phyloP scores from a whole-genome alignment of 2,113 vertebrate species.

The Festucalex cinctus region DNA sequence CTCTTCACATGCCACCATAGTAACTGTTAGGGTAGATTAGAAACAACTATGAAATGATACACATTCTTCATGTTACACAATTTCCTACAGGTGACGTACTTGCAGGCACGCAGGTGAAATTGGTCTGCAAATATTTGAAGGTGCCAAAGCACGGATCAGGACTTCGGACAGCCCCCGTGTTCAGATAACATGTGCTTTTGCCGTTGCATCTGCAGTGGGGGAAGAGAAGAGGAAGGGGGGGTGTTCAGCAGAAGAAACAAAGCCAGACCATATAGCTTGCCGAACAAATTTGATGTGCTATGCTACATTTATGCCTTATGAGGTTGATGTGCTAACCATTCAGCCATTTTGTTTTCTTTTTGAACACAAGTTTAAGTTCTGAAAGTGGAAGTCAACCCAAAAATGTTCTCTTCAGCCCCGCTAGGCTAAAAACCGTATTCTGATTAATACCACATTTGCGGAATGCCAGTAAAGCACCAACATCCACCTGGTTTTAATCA shows the following conservation, averaged over 20 bases:
- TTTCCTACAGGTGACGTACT: conserved; percentile 16
- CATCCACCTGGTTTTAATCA: too few relatives aligned
- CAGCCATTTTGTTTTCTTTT: too few relatives aligned
- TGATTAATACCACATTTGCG: too few relatives aligned
- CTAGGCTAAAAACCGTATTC: too few relatives aligned
- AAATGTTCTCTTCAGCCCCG: too few relatives aligned
- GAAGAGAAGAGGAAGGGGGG: too few relatives aligned
- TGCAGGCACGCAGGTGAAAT: conserved; percentile 29
- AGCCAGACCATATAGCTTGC: background rate
- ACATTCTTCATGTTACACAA: background rate
- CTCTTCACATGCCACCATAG: conserved; percentile 6
- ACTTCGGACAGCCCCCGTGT: fast-evolving
- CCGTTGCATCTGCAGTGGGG: conserved; percentile 36
- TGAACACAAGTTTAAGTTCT: too few relatives aligned
- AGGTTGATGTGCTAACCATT: too few relatives aligned
- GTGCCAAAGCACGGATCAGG: conserved; percentile 16
- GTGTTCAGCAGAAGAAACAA: background rate
- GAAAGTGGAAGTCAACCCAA: too few relatives aligned
- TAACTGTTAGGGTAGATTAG: conserved; percentile 26
- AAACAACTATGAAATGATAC: background rate
- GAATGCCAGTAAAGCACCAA: too few relatives aligned
- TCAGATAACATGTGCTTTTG: conserved; percentile 26
- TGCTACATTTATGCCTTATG: too few relatives aligned
- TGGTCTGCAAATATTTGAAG: conserved; percentile 41
- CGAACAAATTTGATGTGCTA: too few relatives aligned